phyloP scores from a whole-genome alignment of 2,888 invertebrate genomes.

The Iphiclides podalirius region DNA sequence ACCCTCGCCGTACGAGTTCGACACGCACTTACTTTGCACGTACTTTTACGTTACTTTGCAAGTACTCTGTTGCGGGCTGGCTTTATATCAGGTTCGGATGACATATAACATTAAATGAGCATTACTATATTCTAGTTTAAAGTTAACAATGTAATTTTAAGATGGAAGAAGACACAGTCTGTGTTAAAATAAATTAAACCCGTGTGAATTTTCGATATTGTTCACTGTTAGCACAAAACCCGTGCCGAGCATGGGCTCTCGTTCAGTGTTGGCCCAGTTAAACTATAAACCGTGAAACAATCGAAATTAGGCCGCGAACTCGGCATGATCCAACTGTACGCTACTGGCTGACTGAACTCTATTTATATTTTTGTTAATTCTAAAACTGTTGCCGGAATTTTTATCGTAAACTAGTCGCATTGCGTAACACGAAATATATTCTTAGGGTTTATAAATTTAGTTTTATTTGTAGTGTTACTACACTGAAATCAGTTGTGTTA shows the following conservation, averaged over 20 bases:
- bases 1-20: no score
- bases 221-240: neutral
- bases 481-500: no score
- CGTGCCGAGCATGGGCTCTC: no score
- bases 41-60: no score
- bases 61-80: no score
- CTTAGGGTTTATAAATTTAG: no score
- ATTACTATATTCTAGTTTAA: no score
- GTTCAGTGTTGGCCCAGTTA: neutral
- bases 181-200: neutral
- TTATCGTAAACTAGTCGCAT: neutral
- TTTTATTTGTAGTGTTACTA: no score
- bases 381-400: neutral
- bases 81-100: no score
- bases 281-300: neutral
- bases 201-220: neutral
- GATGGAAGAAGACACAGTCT: neutral
- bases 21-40: no score
- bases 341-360: neutral
- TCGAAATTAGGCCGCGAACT: neutral
- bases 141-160: neutral
- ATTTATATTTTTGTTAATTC: slow-evolving; percentile 7
- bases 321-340: neutral
- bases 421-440: no score
- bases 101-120: no score